Conservation (phyloP, 2,888 invertebrate genomes). For the Automeris io region DNA sequence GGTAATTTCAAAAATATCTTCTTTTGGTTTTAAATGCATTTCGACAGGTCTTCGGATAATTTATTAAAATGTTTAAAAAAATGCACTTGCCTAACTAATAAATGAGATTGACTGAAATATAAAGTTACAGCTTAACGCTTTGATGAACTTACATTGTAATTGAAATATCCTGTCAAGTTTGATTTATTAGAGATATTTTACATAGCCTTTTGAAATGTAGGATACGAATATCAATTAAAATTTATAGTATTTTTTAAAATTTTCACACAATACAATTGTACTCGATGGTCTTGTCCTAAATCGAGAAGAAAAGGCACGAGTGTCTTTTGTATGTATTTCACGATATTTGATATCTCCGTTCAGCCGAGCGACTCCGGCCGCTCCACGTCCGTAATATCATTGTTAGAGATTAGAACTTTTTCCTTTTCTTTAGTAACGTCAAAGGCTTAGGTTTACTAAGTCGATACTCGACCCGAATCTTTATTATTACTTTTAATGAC, state of each 20-base stretch:
- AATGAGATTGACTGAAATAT: too few species aligned
- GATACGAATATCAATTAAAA: not conserved
- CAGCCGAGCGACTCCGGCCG: constrained; percentile 22
- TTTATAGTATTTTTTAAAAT: not conserved
- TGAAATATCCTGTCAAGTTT: too few species aligned
- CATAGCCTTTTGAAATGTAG: too few species aligned
- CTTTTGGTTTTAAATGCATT: too few species aligned
- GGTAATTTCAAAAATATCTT: too few species aligned
- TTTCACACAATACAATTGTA: constrained; percentile 1
- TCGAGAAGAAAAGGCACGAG: not conserved
- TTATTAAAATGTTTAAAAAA: too few species aligned
- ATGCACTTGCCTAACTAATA: too few species aligned
- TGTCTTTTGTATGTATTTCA: constrained; percentile 19
- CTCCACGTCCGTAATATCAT: constrained; percentile 20
- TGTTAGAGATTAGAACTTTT: constrained; percentile 29
- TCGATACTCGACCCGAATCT: constrained; percentile 1
- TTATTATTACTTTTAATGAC: constrained; percentile 4
- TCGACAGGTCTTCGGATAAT: too few species aligned
- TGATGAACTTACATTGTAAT: too few species aligned
- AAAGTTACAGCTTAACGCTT: too few species aligned
- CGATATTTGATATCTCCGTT: constrained; percentile 28
- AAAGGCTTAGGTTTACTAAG: not conserved
- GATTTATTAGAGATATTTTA: too few species aligned
- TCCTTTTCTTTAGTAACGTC: constrained; percentile 20
- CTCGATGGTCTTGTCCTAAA: not conserved